Evolutionary conservation across 2,888 invertebrate species (phyloP), one percentile per base, ranked within the genome.

Genomic region (Zootermopsis nevadensis): DNA sequence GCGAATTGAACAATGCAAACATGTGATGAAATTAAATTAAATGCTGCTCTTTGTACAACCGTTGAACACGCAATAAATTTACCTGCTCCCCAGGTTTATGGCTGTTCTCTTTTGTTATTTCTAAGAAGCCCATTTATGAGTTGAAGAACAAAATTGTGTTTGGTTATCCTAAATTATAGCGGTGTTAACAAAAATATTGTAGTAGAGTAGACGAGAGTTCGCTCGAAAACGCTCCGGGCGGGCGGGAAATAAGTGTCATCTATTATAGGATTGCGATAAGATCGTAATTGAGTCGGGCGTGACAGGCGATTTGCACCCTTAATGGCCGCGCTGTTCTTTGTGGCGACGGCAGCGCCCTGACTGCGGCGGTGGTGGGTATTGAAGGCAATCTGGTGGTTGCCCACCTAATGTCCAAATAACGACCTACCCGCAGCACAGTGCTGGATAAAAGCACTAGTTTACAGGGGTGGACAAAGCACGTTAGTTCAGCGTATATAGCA

Each of bases 261-360:
- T 84, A 84, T 84, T 84, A 84, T 82, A 82, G 84, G 84, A 84
- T 84, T 84, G 84, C 80, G 84, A 84, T 84, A 84, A 82, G 84
- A 84, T 84, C 82, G 84, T 84, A 84, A 84, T 84, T 84, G 84
- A 84, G 84, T 84, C 84, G 55, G 84, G 84, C 84, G 79, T 84
- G 84, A 84, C 84, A 84, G 84, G 77, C 84, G 84, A 84, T 84
- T 84, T 84, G 84, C 84, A 84, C 84, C 84, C 84, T 84, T 84
- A 84, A 84, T 84, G 84, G 81, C 84, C 42, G 82, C 66, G 82
- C 77, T 77, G 79, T 82, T 84, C 82, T 82, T 84, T 84, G 67
- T 67, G 81, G 81, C 53, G 80, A 60, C 35, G 81, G 72, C 48
- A 72, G 77, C 31, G 55, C 74, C 35, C 38, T 53, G 81, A 55